Evolutionary conservation across 2,113 vertebrate genomes (phyloP).

Genomic region (Kobus ellipsiprymnus): DNA sequence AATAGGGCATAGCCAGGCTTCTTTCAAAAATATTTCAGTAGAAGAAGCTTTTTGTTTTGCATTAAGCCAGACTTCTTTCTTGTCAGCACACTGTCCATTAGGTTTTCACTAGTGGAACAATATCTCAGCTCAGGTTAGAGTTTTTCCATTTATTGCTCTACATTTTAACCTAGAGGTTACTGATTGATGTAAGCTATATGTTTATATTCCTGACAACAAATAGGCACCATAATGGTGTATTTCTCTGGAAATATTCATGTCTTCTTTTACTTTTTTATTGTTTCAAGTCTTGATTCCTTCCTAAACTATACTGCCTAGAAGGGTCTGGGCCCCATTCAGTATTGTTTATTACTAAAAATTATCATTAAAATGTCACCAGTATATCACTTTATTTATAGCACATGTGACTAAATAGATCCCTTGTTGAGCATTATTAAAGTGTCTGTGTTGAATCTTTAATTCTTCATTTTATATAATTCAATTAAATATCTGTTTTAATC

Average conservation of each 20-base stretch:
- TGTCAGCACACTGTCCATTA: background rate
- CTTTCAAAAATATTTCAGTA: background rate
- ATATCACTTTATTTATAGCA: background rate
- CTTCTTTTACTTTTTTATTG: background rate
- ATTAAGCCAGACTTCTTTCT: background rate
- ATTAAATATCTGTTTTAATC: conserved; percentile 23
- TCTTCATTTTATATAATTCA: background rate
- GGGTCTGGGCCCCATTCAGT: background rate
- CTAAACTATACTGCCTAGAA: background rate
- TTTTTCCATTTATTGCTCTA: background rate
- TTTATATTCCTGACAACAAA: background rate
- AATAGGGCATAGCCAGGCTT: background rate
- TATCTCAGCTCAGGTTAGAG: background rate
- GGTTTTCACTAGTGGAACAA: background rate
- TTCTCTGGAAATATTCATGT: background rate
- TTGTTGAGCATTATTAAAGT: background rate
- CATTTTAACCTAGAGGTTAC: background rate
- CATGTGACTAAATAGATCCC: background rate
- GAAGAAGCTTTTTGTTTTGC: background rate
- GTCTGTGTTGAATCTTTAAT: background rate
- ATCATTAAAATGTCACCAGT: background rate
- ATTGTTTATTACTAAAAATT: background rate
- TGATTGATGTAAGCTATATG: background rate
- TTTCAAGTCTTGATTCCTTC: background rate
- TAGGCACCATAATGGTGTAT: background rate